Evolutionary conservation across 2,113 vertebrate species (phyloP).

Genomic region (Apteryx owenii): DNA sequence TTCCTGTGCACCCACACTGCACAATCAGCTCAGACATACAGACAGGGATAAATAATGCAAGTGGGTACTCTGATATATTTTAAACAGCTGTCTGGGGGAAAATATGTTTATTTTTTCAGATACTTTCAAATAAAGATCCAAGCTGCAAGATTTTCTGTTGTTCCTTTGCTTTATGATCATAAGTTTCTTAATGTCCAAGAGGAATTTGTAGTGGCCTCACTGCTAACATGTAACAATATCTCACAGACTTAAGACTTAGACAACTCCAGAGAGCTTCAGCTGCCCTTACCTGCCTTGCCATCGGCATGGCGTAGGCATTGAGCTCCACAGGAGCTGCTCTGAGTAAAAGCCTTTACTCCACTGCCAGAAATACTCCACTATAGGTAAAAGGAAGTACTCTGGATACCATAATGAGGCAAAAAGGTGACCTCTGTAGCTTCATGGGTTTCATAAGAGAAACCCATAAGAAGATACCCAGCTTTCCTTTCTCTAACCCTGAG

Average conservation of each 20-base stretch:
- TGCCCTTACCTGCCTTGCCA: neutral
- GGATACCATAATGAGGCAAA: neutral
- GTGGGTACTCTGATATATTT: constrained; percentile 3
- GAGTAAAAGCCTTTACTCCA: neutral
- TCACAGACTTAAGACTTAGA: neutral
- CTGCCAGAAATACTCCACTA: neutral
- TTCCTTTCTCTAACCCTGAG: neutral
- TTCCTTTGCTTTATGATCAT: neutral
- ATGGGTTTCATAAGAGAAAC: neutral
- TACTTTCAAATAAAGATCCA: neutral
- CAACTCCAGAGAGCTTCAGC: neutral
- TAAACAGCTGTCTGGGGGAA: neutral
- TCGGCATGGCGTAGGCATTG: neutral
- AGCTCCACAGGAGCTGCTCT: neutral
- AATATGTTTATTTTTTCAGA: constrained; percentile 7
- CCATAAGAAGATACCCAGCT: neutral
- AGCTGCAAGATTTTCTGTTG: neutral
- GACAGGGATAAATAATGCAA: constrained; percentile 27
- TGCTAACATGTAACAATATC: neutral
- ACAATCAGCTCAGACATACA: constrained; percentile 1
- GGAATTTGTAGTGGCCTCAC: neutral
- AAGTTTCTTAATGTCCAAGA: neutral
- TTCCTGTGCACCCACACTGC: neutral
- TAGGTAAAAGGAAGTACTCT: neutral
- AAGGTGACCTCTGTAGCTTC: neutral